These are phyloP conservation scores for Unio delphinus DNA, from an alignment of 2,888 invertebrate genomes.

Conservation along the genomic window DNA sequence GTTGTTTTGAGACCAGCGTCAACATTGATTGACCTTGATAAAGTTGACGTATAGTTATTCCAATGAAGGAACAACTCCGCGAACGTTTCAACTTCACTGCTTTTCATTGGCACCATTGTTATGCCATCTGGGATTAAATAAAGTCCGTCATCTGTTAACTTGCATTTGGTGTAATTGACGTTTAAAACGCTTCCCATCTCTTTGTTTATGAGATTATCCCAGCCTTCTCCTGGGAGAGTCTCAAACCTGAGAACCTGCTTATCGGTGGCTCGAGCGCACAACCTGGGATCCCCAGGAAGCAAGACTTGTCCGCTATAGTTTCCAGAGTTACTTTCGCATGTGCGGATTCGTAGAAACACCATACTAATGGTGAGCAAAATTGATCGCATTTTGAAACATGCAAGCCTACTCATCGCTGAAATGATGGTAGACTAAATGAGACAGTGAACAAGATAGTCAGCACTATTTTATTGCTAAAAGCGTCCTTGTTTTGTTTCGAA, in stretches of 20 bases:
- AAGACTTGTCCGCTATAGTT: too few species aligned
- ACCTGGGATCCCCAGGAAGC: conserved; percentile 16
- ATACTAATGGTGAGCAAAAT: too few species aligned
- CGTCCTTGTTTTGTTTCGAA: too few species aligned
- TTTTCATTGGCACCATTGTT: conserved; percentile 49
- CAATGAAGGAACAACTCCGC: conserved; percentile 51
- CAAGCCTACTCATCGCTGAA: too few species aligned
- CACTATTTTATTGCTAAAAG: too few species aligned
- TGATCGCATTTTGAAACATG: too few species aligned
- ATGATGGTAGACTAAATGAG: too few species aligned
- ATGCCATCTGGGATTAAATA: conserved; percentile 58
- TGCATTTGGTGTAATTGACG: conserved; percentile 51
- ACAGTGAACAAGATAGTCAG: too few species aligned
- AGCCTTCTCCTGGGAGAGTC: conserved; percentile 59
- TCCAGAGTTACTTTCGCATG: too few species aligned
- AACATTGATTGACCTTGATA: conserved; percentile 39
- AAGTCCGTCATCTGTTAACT: conserved; percentile 52
- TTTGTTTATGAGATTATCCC: conserved; percentile 61
- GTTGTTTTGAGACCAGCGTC: conserved; percentile 28
- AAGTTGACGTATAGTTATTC: conserved; percentile 45
- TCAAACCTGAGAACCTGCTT: conserved; percentile 29
- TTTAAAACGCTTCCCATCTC: conserved; percentile 45
- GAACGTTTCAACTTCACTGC: conserved; percentile 47
- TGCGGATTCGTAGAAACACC: too few species aligned
- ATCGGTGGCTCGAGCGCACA: conserved; percentile 7